Conservation (phyloP, 2,797 vertebrate species). For the Sebastes elongatus region DNA sequence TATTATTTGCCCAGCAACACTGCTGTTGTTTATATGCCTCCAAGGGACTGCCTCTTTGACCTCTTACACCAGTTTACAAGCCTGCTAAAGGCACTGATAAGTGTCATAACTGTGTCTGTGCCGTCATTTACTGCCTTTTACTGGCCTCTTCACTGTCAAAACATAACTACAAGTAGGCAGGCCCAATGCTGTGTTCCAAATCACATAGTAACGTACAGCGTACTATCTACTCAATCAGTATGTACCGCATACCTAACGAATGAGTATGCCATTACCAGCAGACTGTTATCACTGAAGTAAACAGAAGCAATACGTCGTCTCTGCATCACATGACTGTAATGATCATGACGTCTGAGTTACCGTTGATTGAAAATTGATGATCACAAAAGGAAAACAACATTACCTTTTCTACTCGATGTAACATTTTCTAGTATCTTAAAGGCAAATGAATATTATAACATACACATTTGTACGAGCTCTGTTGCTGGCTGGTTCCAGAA, state of each 20-base stretch:
- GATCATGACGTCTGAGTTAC: background rate
- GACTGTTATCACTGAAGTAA: background rate
- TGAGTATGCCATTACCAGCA: too few relatives aligned
- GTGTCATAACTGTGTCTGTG: background rate
- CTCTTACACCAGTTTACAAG: background rate
- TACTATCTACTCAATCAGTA: too few relatives aligned
- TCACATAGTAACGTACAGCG: background rate
- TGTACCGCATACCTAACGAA: too few relatives aligned
- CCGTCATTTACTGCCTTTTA: background rate
- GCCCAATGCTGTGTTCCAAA: too few relatives aligned
- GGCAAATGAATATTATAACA: background rate
- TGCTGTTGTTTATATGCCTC: background rate
- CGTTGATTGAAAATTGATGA: background rate
- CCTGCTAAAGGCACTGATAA: background rate
- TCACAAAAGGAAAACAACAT: background rate
- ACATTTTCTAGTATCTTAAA: background rate
- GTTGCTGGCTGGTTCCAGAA: too few relatives aligned
- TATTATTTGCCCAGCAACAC: background rate
- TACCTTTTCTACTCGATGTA: background rate
- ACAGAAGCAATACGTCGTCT: background rate
- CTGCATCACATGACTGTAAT: background rate
- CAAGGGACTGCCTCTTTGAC: background rate
- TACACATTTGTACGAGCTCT: too few relatives aligned
- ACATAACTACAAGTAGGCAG: background rate
- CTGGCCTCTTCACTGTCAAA: background rate